Evolutionary conservation across 2,888 invertebrate genomes (phyloP).

Genomic region (Mesopsocus fuscifrons): DNA sequence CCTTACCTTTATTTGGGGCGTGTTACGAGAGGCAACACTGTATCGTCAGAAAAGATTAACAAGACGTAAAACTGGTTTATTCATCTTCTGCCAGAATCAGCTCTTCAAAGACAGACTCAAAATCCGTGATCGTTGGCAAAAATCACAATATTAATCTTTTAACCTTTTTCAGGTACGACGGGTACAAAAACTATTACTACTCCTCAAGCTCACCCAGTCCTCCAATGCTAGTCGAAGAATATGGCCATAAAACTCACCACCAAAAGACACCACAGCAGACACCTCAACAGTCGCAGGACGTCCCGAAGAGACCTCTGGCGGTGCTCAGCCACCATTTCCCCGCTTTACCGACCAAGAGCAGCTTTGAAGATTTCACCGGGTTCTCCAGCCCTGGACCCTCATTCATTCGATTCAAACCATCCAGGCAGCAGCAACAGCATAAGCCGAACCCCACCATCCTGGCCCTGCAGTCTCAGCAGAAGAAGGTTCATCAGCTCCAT

Average conservation of each 20-base stretch:
- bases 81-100: too few relatives aligned
- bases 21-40: too few relatives aligned
- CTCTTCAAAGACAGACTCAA: too few relatives aligned
- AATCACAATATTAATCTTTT: too few relatives aligned
- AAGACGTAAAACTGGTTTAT: too few relatives aligned
- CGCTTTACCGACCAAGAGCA: slow-evolving; percentile 22
- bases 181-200: slow-evolving; percentile 11
- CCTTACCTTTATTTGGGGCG: too few relatives aligned
- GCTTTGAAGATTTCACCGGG: slow-evolving; percentile 20
- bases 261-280: slow-evolving; percentile 5
- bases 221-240: slow-evolving; percentile 22
- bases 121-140: too few relatives aligned
- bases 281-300: slow-evolving; percentile 3
- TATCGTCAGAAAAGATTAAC: too few relatives aligned
- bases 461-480: slow-evolving; percentile 2
- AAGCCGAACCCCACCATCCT: slow-evolving; percentile 7
- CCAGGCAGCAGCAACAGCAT: slow-evolving; percentile 15
- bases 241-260: slow-evolving; percentile 14
- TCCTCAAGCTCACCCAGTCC: slow-evolving; percentile 24
- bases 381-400: slow-evolving; percentile 19
- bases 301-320: slow-evolving; percentile 15
- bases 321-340: slow-evolving; percentile 23
- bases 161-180: background rate
- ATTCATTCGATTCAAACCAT: slow-evolving; percentile 18
- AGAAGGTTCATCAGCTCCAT: slow-evolving; percentile 5